Evolutionary conservation across 1,140 invertebrate genomes (phyloP), one percentile per base, ranked within the genome.

Genomic region (Hesperophylax magnus): DNA sequence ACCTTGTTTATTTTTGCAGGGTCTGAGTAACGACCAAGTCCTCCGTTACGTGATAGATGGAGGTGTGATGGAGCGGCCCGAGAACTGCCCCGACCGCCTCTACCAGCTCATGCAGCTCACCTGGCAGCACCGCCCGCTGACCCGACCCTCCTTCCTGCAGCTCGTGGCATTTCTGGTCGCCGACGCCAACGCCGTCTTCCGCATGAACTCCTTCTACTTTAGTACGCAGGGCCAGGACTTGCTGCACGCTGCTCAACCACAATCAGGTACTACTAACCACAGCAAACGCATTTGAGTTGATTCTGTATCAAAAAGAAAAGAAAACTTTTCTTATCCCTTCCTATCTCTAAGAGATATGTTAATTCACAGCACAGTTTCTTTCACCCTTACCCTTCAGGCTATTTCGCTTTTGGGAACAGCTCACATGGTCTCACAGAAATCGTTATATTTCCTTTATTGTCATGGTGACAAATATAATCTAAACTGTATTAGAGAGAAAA

Each of bases 81-180:
- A 97, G 86, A 96, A 97, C 86, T 99, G 98, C 90, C 97, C 97
- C 0, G 95, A 97, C 80, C 93, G 94, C 84, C 89, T 99, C 84
- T 98, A 97, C 87, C 90, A 93, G 71, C 88, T 99, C 47, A 99
- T 99, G 98, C 91, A 93, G 77, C 89, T 91, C 58, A 98, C 97
- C 86, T 99, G 98, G 98, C 92, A 93, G 84, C 94, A 95, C 86
- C 93, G 95, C 85, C 92, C 95, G 7, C 90, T 91, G 27, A 88
- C 90, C 27, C 89, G 98, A 69, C 97, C 97, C 18, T 93, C 94
- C 76, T 99, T 99, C 89, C 90, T 96, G 74, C 93, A 96, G 71
- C 92, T 98, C 11, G 93, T 95, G 61, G 89, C 90, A 11, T 87
- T 92, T 83, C 88, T 97, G 78, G 87, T 94, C 82, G 87, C 92